These are phyloP conservation scores for Pentalonia nigronervosa DNA, from an alignment of 1,140 invertebrate species.

Conservation along the genomic window DNA sequence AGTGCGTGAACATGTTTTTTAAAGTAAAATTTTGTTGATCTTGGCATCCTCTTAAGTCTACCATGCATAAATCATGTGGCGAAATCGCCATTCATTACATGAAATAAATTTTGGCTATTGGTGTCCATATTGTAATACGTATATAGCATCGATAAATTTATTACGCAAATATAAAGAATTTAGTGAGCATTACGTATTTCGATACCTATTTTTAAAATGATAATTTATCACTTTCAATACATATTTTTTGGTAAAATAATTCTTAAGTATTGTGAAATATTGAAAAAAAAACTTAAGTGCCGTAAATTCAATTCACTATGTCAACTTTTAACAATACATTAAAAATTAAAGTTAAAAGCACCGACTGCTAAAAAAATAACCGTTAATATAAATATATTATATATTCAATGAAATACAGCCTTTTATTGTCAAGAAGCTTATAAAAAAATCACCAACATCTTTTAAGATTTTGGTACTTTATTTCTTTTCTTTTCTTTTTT, in stretches of 20 bases:
- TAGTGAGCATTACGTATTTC: not conserved
- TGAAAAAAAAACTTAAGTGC: not conserved
- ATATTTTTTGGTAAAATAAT: not conserved
- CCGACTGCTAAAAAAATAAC: not conserved
- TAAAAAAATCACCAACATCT: not conserved
- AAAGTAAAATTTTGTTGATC: not conserved
- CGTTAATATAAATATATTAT: not conserved
- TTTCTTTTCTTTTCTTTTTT: not conserved
- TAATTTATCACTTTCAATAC: not conserved
- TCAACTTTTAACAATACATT: not conserved
- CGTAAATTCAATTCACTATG: not conserved
- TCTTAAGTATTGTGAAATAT: not conserved
- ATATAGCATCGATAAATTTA: not conserved
- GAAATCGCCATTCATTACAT: not conserved
- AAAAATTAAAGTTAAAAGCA: conserved; percentile 18
- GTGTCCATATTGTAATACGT: not conserved
- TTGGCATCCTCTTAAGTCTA: not conserved
- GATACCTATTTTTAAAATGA: not conserved
- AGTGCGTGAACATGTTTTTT: not conserved
- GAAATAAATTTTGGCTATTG: not conserved
- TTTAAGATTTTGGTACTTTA: not conserved
- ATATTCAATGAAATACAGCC: not conserved
- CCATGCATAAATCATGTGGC: not conserved
- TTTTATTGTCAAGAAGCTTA: not conserved
- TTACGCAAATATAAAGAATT: not conserved